Evolutionary conservation across 2,888 invertebrate genomes (phyloP), one percentile per base, ranked within the genome.

Genomic region (Latrodectus hesperus): DNA sequence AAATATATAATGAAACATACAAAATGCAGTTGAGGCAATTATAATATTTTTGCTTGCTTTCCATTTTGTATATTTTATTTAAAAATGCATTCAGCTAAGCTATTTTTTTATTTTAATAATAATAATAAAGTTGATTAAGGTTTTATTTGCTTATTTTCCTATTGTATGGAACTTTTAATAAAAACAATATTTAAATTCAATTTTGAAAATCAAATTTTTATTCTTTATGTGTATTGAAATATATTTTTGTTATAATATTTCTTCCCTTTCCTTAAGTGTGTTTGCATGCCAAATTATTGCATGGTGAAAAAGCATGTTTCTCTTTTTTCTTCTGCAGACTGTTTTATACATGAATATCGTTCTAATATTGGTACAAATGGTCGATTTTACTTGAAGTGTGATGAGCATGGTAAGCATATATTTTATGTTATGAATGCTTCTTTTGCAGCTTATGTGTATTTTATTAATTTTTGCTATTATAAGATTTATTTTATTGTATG

Each of bases 371-470:
- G 95, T 93, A 95, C 95, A 92, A 94, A 95, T 94, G 96, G 96
- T 93, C 95, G 95, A 94, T 95, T 95, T 93, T 96, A 96, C 95
- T 95, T 96, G 93, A 96, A 96, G 94, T 94, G 95, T 93, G 96
- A 96, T 94, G 94, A 94, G 93, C 95, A 95, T 94, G 96, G 96
- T 96, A 96, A 90, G 80, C 60, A 9, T 17, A 52, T 9, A 10
- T 51, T 77, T 65, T n/a, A 17, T 77, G 12, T n/a, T 55, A 16
- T 38, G 26, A 49, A 53, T 38, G 22, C 22, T 55, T 74, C n/a
- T 6, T n/a, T 17, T n/a, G 16, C 14, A n/a, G 17, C 3, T 26
- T 60, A 0, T 60, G 60, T 16, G 12, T 10, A 9, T 60, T 60
- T 12, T 11, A 60, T 16, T 16, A 60, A 16, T 12, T 72, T 72